phyloP scores from a whole-genome alignment of 2,797 vertebrate genomes.

The Dendrocincla tyrannina region DNA sequence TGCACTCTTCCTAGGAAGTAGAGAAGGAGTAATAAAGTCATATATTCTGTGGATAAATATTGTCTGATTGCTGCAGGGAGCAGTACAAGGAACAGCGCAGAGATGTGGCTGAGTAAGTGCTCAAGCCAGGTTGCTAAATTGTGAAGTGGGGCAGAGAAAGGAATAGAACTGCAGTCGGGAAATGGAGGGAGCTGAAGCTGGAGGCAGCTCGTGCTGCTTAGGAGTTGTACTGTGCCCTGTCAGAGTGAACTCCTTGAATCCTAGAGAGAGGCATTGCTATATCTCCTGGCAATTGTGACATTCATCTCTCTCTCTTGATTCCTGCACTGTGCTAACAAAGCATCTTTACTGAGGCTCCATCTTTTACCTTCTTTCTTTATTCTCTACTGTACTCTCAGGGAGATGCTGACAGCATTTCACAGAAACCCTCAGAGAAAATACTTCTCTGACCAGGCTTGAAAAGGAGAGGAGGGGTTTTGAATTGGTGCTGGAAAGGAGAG shows the following conservation, averaged over 20 bases:
- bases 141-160: not conserved
- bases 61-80: not conserved
- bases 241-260: not conserved
- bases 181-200: not conserved
- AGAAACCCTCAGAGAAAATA: not conserved
- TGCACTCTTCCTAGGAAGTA: not conserved
- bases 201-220: not conserved
- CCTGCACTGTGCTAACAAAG: not conserved
- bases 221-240: not conserved
- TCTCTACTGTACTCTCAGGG: not conserved
- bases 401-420: not conserved
- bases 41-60: not conserved
- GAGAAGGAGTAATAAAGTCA: not conserved
- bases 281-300: not conserved
- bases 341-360: not conserved
- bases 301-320: not conserved
- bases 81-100: fast-evolving
- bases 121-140: not conserved
- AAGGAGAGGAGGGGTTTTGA: not conserved
- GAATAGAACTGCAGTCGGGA: not conserved
- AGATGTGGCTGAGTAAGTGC: not conserved
- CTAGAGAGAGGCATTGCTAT: not conserved
- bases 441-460: not conserved
- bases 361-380: not conserved
- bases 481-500: not conserved